phyloP scores from a whole-genome alignment of 1,140 invertebrate genomes.

The Drosophila truncata region DNA sequence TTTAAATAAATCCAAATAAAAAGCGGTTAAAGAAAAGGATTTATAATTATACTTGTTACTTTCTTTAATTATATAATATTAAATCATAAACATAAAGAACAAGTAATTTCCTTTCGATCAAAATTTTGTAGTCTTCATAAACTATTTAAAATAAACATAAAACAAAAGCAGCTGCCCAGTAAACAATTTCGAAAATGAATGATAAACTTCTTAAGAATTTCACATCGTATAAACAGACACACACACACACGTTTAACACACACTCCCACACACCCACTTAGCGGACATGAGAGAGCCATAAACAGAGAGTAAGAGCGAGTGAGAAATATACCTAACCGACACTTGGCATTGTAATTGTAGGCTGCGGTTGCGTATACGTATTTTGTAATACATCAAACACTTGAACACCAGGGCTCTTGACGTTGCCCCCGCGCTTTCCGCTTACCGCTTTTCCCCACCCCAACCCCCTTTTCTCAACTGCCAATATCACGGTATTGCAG shows the following conservation, averaged over 20 bases:
- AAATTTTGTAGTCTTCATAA: neutral
- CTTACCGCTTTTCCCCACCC: neutral
- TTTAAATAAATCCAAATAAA: no score
- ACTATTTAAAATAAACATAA: neutral
- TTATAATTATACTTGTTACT: neutral
- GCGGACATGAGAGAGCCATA: conserved; percentile 9
- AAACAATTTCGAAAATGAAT: neutral
- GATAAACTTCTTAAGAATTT: neutral
- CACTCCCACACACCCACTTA: conserved; percentile 12
- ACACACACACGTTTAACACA: conserved; percentile 2
- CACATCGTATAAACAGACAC: neutral
- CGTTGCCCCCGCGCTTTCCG: conserved; percentile 18
- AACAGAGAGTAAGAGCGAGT: conserved; percentile 3
- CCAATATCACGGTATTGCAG: conserved; percentile 17
- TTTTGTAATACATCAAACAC: conserved; percentile 79
- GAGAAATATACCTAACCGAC: conserved; percentile 31
- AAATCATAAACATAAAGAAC: no score
- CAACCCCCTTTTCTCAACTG: neutral
- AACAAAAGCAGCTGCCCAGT: neutral
- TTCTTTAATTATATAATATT: neutral
- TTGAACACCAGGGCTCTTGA: conserved; percentile 72
- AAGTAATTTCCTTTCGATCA: neutral
- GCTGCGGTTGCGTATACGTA: conserved; percentile 65
- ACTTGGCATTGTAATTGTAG: conserved; percentile 80
- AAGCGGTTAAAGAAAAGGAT: no score